These are phyloP conservation scores for Neodontobutis hainanensis DNA, from an alignment of 2,113 vertebrate genomes.

Conservation along the genomic window DNA sequence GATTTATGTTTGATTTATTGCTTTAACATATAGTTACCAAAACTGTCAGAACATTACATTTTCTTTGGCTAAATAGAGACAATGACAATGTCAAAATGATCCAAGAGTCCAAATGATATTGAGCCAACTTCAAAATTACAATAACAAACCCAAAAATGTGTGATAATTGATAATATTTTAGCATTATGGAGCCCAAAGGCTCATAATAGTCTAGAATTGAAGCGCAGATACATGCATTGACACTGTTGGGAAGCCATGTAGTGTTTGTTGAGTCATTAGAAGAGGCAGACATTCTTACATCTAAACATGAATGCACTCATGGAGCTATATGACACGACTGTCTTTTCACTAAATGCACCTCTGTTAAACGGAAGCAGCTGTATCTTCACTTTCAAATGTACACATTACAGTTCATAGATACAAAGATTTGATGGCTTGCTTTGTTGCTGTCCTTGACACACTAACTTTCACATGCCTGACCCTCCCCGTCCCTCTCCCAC, in stretches of 20 bases:
- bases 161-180: background rate
- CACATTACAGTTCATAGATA: conserved; percentile 1
- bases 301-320: conserved; percentile 45
- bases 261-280: conserved; percentile 25
- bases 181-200: background rate
- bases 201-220: conserved; percentile 13
- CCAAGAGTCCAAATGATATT: background rate
- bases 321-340: conserved; percentile 44
- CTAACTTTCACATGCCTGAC: conserved; percentile 29
- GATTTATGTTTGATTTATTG: conserved; percentile 13
- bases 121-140: conserved; percentile 10
- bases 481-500: conserved; percentile 59
- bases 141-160: background rate
- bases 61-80: conserved; percentile 7
- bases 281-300: conserved; percentile 45
- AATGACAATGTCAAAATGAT: conserved; percentile 17
- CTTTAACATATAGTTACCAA: conserved; percentile 5
- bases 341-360: conserved; percentile 48
- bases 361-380: conserved; percentile 54
- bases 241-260: conserved; percentile 27
- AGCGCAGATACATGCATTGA: conserved; percentile 46
- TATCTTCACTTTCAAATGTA: conserved; percentile 7
- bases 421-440: conserved; percentile 24
- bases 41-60: conserved; percentile 16
- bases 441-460: conserved; percentile 44